These are phyloP conservation scores for Astropecten irregularis DNA, from an alignment of 53 echinoderm and acorn worm genomes.

Conservation along the genomic window DNA sequence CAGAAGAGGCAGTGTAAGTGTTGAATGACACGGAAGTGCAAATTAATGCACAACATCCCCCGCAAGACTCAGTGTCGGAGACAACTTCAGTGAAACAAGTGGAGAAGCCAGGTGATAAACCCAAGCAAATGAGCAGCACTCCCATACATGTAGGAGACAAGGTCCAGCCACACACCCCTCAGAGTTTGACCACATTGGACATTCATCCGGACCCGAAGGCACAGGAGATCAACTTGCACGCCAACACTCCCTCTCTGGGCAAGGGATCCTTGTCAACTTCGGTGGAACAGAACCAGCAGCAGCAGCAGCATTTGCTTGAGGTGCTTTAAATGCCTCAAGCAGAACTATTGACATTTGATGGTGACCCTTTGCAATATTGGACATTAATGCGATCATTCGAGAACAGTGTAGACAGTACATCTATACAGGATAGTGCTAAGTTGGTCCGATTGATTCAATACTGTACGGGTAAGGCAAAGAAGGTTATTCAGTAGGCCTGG, in stretches of 20 bases:
- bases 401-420: not conserved
- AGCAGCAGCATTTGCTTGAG: conserved; percentile 60
- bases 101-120: no score
- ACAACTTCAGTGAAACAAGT: not conserved
- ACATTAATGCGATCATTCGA: conserved; percentile 16
- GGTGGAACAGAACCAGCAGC: conserved; percentile 9
- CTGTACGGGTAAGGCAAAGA: no score
- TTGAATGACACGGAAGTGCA: not conserved
- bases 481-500: no score
- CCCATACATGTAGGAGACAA: no score
- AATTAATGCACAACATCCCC: no score
- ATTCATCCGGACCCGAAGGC: no score
- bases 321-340: conserved; percentile 26
- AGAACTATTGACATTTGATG: conserved; percentile 47
- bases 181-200: no score
- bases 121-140: no score
- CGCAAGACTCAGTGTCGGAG: not conserved
- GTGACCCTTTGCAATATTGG: conserved; percentile 52
- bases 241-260: not conserved
- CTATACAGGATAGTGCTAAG: not conserved
- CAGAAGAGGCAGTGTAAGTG: conserved; percentile 21
- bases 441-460: conserved; percentile 20
- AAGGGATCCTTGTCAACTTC: not conserved
- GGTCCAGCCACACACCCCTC: no score
- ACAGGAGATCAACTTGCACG: not conserved